Evolutionary conservation across 2,113 vertebrate genomes (phyloP), one percentile per base, ranked within the genome.

Genomic region (Ophiodon elongatus): DNA sequence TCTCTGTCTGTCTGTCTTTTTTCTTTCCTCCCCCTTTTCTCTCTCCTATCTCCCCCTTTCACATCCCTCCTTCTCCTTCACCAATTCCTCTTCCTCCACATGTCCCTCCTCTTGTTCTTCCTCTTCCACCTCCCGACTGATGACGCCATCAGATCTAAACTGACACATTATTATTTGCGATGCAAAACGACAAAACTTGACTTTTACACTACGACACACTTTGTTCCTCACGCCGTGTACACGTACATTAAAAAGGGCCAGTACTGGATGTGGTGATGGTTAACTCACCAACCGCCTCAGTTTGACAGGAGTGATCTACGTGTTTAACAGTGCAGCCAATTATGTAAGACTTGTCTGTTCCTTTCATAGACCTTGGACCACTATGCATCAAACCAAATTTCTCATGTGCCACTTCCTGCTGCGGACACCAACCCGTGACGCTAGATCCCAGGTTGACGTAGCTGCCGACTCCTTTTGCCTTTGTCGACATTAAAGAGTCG

Each of bases 1-100:
- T 74, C 65, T 60, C 59, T 27, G 63, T 17, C 75, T 39, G 39
- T 33, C 60, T 74, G 14, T 29, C 33, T 62, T 45, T 39, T 9
- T 21, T 47, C 13, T n/a, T 19, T 5, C 25, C 39, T 50, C 6
- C 47, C 47, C 54, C n/a, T 56, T 33, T 31, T 19, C 19, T 31
- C 21, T 62, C 60, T 63, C 31, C 68, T 14, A 6, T 4, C 63
- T 63, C n/a, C 3, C 9, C 3, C 33, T 23, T 56, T 66, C 31
- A 4, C 62, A 63, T 41, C 56, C 25, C 2, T 17, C 23, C 25
- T 13, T 35, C 71, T 43, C 9, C 21, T 19, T 0, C 65, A 29
- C 17, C 31, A 47, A 9, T 72, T 21, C 9, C 47, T 33, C 66
- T 21, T 43, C 13, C 27, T n/a, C 45, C 27, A 0, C 2, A 9